Evolutionary conservation across 2,888 invertebrate species (phyloP).

Genomic region (Synanthedon andrenaeformis): DNA sequence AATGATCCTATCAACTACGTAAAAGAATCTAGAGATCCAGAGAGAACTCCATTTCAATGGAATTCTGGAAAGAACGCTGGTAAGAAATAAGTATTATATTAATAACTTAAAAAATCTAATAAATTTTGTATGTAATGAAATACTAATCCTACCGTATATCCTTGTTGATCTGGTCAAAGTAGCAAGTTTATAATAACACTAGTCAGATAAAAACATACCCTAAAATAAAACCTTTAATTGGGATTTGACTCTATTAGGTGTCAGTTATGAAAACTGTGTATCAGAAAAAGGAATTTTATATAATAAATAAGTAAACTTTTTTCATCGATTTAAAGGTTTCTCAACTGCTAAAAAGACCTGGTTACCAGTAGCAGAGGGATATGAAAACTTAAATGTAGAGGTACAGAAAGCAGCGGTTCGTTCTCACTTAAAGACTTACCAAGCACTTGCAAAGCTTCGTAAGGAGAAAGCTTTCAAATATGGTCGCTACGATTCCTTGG

Average conservation of each 20-base stretch:
- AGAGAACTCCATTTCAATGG: slow-evolving; percentile 77
- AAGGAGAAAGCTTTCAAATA: slow-evolving; percentile 59
- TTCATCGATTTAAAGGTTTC: slow-evolving; percentile 58
- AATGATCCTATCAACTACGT: slow-evolving; percentile 74
- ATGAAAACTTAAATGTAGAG: slow-evolving; percentile 69
- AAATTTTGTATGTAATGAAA: too few relatives aligned
- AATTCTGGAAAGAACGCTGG: slow-evolving; percentile 66
- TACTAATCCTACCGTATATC: too few relatives aligned
- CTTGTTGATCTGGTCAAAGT: too few relatives aligned
- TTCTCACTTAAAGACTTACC: slow-evolving; percentile 75
- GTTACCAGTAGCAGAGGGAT: slow-evolving; percentile 76
- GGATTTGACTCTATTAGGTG: too few relatives aligned
- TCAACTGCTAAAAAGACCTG: slow-evolving; percentile 70
- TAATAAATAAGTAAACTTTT: too few relatives aligned
- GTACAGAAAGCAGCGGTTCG: slow-evolving; percentile 49
- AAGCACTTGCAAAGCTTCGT: slow-evolving; percentile 66
- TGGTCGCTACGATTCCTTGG: slow-evolving; percentile 66
- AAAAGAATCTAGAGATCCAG: slow-evolving; percentile 73
- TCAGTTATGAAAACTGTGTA: too few relatives aligned
- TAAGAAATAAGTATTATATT: slow-evolving; percentile 9
- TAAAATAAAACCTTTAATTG: too few relatives aligned
- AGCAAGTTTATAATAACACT: too few relatives aligned
- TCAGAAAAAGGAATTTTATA: too few relatives aligned
- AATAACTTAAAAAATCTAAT: too few relatives aligned
- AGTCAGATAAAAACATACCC: too few relatives aligned